phyloP scores from a whole-genome alignment of 2,888 invertebrate genomes.

The Podotricha telesiphe region DNA sequence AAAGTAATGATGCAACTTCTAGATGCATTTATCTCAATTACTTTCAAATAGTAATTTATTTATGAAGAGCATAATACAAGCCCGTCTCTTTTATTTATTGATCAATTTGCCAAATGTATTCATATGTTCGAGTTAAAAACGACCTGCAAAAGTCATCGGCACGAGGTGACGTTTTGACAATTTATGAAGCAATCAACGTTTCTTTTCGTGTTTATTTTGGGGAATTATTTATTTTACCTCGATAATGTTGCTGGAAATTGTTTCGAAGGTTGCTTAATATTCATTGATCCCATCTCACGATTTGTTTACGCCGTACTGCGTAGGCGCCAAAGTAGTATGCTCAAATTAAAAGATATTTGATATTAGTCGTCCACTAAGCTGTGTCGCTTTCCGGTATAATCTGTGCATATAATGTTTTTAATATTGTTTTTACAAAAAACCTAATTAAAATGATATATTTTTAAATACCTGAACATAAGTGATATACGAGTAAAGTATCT shows the following conservation, averaged over 20 bases:
- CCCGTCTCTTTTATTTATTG: constrained; percentile 62
- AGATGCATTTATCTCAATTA: constrained; percentile 63
- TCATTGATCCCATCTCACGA: constrained; percentile 76
- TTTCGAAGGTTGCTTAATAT: constrained; percentile 77
- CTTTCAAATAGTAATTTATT: constrained; percentile 57
- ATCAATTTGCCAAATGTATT: constrained; percentile 68
- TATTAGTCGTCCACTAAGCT: constrained; percentile 24
- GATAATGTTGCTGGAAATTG: constrained; percentile 69
- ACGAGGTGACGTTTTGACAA: constrained; percentile 69
- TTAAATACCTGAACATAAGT: background rate
- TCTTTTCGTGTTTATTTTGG: constrained; percentile 71
- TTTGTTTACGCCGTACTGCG: constrained; percentile 72
- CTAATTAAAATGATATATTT: background rate
- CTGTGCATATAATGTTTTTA: background rate
- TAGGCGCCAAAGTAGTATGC: constrained; percentile 65
- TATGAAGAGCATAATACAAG: constrained; percentile 46
- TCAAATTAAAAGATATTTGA: constrained; percentile 65
- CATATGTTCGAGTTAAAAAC: constrained; percentile 59
- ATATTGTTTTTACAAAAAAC: background rate
- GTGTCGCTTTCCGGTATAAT: constrained; percentile 22
- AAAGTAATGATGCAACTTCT: constrained; percentile 33
- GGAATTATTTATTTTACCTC: constrained; percentile 73
- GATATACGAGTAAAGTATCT: background rate
- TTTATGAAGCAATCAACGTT: constrained; percentile 79
- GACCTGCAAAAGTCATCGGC: constrained; percentile 63